Conservation (phyloP, 2,888 invertebrate species). For the Microplitis deprimator region DNA sequence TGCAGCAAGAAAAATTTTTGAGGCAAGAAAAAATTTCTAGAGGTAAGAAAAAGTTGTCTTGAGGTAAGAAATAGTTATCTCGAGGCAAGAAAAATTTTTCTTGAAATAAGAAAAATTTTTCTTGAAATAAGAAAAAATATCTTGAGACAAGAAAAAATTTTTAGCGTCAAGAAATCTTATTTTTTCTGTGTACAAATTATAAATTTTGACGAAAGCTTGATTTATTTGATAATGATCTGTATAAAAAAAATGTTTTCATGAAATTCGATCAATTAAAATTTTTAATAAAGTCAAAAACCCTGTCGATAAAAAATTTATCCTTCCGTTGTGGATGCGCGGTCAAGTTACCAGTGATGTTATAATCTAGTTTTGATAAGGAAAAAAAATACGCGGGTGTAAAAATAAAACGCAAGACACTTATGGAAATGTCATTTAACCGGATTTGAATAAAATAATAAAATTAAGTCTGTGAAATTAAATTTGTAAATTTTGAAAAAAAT, state of each 20-base stretch:
- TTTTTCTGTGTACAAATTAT: neutral
- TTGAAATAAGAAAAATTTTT: neutral
- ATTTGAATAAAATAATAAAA: slow-evolving; percentile 43
- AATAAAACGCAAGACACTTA: slow-evolving; percentile 42
- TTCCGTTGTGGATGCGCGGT: slow-evolving; percentile 65
- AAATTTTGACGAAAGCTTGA: neutral
- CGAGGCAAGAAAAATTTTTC: too few relatives aligned
- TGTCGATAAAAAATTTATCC: slow-evolving; percentile 54
- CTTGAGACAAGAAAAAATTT: too few relatives aligned
- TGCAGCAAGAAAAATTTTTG: too few relatives aligned
- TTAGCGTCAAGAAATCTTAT: neutral
- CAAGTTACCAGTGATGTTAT: slow-evolving; percentile 66
- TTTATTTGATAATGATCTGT: neutral
- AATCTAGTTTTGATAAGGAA: slow-evolving; percentile 58
- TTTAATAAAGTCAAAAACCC: neutral
- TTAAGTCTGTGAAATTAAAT: slow-evolving; percentile 22
- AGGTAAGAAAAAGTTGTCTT: too few relatives aligned
- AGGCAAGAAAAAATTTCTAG: too few relatives aligned
- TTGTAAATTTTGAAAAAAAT: neutral
- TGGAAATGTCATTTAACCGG: slow-evolving; percentile 18
- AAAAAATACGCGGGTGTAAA: slow-evolving; percentile 54
- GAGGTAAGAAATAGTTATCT: too few relatives aligned
- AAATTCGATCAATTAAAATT: neutral
- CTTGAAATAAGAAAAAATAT: neutral
- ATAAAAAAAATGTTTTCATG: neutral